Percentiles rank a stretch among this genome's conserved stretches.
These are phyloP conservation scores for Eristalis pertinax DNA, from an alignment of 2,888 invertebrate species.

Conservation along the genomic window DNA sequence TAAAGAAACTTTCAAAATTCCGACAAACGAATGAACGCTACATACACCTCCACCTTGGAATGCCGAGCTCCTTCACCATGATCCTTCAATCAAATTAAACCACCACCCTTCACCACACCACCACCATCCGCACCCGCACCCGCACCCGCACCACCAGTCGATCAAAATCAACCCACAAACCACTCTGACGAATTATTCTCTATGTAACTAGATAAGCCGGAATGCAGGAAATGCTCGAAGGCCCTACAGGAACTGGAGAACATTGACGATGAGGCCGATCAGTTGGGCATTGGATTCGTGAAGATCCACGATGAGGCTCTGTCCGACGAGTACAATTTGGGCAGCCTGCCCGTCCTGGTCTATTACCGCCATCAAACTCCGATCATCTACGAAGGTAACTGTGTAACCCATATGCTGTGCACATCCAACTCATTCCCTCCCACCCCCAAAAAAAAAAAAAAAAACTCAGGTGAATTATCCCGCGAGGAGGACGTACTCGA, in stretches of 20 bases:
- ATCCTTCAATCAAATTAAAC: conserved; percentile 42
- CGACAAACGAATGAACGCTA: conserved; percentile 38
- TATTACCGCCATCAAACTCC: conserved; percentile 97
- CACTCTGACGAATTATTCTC: conserved; percentile 63
- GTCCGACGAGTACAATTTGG: conserved; percentile 96
- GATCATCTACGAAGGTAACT: conserved; percentile 92
- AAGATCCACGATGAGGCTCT: conserved; percentile 95
- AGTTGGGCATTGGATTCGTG: conserved; percentile 95
- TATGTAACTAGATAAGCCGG: conserved; percentile 88
- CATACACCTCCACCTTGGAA: conserved; percentile 37
- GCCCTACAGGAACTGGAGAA: conserved; percentile 95
- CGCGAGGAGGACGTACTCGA: conserved; percentile 95
- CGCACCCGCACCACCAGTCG: conserved; percentile 1
- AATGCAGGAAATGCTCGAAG: conserved; percentile 95
- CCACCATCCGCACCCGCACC: not conserved
- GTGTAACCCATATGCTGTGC: conserved; percentile 80
- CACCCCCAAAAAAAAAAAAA: conserved; percentile 10
- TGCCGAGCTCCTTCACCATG: conserved; percentile 37
- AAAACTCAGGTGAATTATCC: conserved; percentile 88
- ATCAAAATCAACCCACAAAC: conserved; percentile 33
- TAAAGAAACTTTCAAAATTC: not conserved
- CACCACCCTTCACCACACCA: too few relatives aligned
- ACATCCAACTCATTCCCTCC: conserved; percentile 39
- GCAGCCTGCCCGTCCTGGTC: conserved; percentile 92
- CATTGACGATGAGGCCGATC: conserved; percentile 97